Evolutionary conservation across 1,140 invertebrate genomes (phyloP).

Genomic region (Trichonephila clavipes): DNA sequence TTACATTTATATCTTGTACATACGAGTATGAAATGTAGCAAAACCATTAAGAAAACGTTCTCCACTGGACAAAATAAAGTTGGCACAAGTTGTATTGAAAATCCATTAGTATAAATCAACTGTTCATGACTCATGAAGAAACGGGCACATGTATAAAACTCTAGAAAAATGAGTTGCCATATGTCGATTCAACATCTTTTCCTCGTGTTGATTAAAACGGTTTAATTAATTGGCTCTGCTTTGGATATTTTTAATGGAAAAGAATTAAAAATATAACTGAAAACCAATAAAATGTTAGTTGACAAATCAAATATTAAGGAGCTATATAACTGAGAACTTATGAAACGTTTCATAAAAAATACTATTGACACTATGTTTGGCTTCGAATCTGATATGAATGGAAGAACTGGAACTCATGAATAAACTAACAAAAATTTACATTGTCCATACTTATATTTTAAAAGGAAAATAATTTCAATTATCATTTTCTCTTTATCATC

Average conservation of each 20-base stretch:
- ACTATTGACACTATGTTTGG: too few relatives aligned
- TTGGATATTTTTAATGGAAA: background rate
- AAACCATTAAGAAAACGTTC: background rate
- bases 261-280: background rate
- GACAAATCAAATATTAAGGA: background rate
- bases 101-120: constrained; percentile 17
- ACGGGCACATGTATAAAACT: background rate
- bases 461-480: too few relatives aligned
- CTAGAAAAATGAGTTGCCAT: background rate
- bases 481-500: too few relatives aligned
- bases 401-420: too few relatives aligned
- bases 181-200: background rate
- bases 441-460: too few relatives aligned
- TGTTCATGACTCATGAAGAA: background rate
- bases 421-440: too few relatives aligned
- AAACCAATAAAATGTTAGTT: background rate
- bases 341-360: too few relatives aligned
- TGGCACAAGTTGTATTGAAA: constrained; percentile 31
- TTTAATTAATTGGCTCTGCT: background rate
- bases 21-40: background rate
- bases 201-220: background rate
- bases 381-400: too few relatives aligned
- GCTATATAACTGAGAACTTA: too few relatives aligned
- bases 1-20: background rate
- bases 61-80: background rate